Evolutionary conservation across 1,140 invertebrate genomes (phyloP).

Genomic region (Cyclina sinensis): DNA sequence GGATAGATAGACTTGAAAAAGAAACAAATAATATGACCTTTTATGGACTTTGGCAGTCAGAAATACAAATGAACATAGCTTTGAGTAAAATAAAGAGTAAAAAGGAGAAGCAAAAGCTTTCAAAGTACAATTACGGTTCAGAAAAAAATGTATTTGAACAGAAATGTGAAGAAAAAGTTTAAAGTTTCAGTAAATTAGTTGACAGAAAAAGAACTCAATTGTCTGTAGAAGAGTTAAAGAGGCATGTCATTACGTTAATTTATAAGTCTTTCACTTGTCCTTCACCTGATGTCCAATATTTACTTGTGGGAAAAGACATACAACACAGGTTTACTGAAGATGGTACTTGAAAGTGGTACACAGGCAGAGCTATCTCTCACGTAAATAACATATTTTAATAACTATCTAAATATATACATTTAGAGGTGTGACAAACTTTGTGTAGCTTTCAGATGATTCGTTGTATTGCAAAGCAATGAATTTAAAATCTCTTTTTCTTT

Average conservation of each 20-base stretch:
- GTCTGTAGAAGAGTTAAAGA: conserved; percentile 20
- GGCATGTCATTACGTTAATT: neutral
- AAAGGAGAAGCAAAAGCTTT: conserved; percentile 31
- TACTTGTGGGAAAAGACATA: conserved; percentile 40
- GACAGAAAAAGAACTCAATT: neutral
- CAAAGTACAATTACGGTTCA: conserved; percentile 44
- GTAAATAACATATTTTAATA: neutral
- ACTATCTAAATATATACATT: neutral
- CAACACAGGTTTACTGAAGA: conserved; percentile 29
- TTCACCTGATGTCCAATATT: neutral
- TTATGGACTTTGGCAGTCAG: conserved; percentile 35
- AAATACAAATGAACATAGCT: neutral
- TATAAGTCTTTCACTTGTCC: neutral
- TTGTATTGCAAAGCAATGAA: neutral
- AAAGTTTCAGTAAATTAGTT: neutral
- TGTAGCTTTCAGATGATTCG: neutral
- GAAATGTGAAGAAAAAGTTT: neutral
- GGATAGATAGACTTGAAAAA: conserved; percentile 29
- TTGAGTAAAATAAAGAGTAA: neutral
- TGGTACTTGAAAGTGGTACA: neutral
- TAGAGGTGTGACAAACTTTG: no score
- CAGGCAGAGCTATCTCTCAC: conserved; percentile 38
- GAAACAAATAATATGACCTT: conserved; percentile 1
- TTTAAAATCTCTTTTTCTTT: neutral
- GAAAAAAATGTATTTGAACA: conserved; percentile 53